Evolutionary conservation across 2,888 invertebrate genomes (phyloP).

Genomic region (Trichogramma dendrolimi): DNA sequence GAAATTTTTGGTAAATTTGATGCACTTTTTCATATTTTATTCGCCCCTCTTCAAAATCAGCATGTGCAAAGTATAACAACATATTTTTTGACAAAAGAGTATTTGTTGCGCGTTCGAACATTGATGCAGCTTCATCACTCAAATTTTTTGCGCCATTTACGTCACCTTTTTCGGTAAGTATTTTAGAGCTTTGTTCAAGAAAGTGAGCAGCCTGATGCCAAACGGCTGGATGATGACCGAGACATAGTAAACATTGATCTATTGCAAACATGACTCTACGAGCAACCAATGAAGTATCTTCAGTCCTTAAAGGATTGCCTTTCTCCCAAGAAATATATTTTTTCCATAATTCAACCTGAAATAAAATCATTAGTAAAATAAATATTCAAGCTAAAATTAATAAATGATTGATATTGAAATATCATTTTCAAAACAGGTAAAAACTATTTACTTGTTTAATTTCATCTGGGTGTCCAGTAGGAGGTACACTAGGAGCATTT

Average conservation of each 20-base stretch:
- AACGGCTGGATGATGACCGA: constrained; percentile 96
- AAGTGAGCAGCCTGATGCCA: constrained; percentile 99
- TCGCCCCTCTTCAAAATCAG: constrained; percentile 96
- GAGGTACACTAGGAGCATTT: constrained; percentile 95
- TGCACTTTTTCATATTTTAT: constrained; percentile 96
- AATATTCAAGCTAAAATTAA: constrained; percentile 5
- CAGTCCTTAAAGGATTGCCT: constrained; percentile 90
- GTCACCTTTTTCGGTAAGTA: constrained; percentile 93
- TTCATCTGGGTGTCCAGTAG: constrained; percentile 84
- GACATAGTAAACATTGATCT: constrained; percentile 92
- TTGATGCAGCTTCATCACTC: constrained; percentile 89
- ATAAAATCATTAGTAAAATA: constrained; percentile 22
- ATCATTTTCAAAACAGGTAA: neutral
- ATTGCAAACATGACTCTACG: constrained; percentile 97
- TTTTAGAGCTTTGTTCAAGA: constrained; percentile 89
- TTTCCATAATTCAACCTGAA: constrained; percentile 95
- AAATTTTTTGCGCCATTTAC: constrained; percentile 88
- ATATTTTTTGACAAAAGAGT: constrained; percentile 87
- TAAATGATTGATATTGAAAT: neutral
- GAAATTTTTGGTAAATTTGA: constrained; percentile 87
- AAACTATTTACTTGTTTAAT: constrained; percentile 71
- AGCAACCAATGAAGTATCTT: constrained; percentile 90
- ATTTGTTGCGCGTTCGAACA: constrained; percentile 90
- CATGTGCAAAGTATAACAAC: constrained; percentile 94
- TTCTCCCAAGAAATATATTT: constrained; percentile 98